phyloP scores from a whole-genome alignment of 1,140 invertebrate genomes.

The Scaptodrosophila lebanonensis region DNA sequence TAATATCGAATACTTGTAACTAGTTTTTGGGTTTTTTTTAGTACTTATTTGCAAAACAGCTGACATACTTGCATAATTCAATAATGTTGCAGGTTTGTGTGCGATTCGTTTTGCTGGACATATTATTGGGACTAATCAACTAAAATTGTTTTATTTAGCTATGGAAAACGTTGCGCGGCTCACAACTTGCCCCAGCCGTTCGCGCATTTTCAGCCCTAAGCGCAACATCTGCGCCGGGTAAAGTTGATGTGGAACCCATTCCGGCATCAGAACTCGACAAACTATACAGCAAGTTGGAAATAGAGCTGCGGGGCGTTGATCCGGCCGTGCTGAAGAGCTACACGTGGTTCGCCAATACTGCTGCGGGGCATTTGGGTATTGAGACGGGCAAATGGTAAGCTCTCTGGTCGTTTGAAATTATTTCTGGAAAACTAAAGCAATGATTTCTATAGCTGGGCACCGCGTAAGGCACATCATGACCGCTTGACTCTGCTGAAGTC shows the following conservation, averaged over 20 bases:
- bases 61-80: slow-evolving; percentile 73
- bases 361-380: slow-evolving; percentile 89
- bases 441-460: slow-evolving; percentile 81
- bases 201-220: slow-evolving; percentile 37
- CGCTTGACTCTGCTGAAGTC: slow-evolving; percentile 90
- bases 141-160: no score
- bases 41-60: background rate
- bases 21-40: background rate
- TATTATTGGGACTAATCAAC: no score
- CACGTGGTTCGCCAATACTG: slow-evolving; percentile 86
- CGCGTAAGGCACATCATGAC: slow-evolving; percentile 85
- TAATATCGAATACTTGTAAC: background rate
- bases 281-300: slow-evolving; percentile 88
- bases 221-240: slow-evolving; percentile 5
- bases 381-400: slow-evolving; percentile 85
- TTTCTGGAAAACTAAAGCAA: background rate
- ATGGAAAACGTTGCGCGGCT: slow-evolving; percentile 28
- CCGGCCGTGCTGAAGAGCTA: slow-evolving; percentile 92
- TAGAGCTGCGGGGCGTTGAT: slow-evolving; percentile 93
- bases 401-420: background rate
- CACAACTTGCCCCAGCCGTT: slow-evolving; percentile 10
- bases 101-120: no score
- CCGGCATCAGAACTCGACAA: slow-evolving; percentile 80
- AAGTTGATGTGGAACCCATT: background rate
- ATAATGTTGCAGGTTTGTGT: slow-evolving; percentile 47